A percentile compares a stretch with the other conserved stretches of the same genome.
phyloP scores from a whole-genome alignment of 1,140 invertebrate species.

The Drosophila kepulauana region DNA sequence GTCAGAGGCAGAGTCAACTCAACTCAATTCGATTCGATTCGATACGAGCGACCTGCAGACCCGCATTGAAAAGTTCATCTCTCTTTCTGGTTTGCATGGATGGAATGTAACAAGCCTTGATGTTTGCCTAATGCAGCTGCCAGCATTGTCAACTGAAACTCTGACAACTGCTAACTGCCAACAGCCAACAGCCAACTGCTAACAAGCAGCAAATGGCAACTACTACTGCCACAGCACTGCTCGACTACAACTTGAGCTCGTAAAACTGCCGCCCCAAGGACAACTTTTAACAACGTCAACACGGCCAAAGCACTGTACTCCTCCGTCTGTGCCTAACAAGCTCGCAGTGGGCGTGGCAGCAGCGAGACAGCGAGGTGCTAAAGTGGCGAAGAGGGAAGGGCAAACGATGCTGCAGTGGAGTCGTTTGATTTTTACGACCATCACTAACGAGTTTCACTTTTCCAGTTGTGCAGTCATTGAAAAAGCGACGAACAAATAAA shows the following conservation, averaged over 20 bases:
- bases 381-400: not conserved
- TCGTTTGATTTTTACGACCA: conserved; percentile 73
- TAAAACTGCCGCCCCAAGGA: conserved; percentile 71
- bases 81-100: not conserved
- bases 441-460: conserved; percentile 66
- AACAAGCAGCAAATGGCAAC: conserved; percentile 55
- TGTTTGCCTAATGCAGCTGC: conserved; percentile 69
- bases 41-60: conserved; percentile 34
- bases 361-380: not conserved
- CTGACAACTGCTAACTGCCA: conserved; percentile 41
- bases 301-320: not conserved
- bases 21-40: not conserved
- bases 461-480: conserved; percentile 52
- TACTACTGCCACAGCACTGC: not conserved
- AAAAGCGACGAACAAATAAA: conserved; percentile 55
- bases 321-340: conserved; percentile 28
- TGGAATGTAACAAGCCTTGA: conserved; percentile 31
- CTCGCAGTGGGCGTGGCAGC: not conserved
- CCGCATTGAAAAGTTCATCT: conserved; percentile 30
- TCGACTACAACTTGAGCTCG: conserved; percentile 63
- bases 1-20: too few species aligned
- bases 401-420: conserved; percentile 10
- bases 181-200: conserved; percentile 59
- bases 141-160: conserved; percentile 73
- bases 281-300: conserved; percentile 69